A percentile compares a stretch with the other conserved stretches of the same genome.
These are phyloP conservation scores for Calameuta filiformis DNA, from an alignment of 2,888 invertebrate genomes.

Conservation along the genomic window DNA sequence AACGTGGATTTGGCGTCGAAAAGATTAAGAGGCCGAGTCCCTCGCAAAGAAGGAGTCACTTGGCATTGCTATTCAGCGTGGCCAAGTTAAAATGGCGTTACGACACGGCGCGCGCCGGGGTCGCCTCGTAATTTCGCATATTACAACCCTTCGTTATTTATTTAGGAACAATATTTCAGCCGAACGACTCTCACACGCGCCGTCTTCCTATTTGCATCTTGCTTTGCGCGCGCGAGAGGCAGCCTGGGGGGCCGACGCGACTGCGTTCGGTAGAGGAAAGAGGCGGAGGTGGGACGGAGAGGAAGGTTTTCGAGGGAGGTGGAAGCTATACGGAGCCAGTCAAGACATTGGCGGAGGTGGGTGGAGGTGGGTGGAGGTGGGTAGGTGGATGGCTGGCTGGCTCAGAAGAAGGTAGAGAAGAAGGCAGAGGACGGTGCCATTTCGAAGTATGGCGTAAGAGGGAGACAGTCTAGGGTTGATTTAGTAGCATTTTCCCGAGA, in stretches of 20 bases:
- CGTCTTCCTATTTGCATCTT: conserved; percentile 42
- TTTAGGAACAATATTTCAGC: conserved; percentile 56
- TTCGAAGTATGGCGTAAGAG: conserved; percentile 30
- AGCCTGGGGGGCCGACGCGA: background rate
- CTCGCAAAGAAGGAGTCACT: conserved; percentile 32
- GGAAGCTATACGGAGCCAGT: conserved; percentile 3
- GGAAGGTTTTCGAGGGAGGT: conserved; percentile 16
- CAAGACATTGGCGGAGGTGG: background rate
- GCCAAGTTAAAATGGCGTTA: conserved; percentile 50
- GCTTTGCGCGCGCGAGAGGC: conserved; percentile 20
- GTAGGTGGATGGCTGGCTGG: conserved; percentile 16
- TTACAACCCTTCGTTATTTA: conserved; percentile 59
- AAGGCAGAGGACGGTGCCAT: background rate
- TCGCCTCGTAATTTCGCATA: conserved; percentile 53
- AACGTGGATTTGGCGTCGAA: no score
- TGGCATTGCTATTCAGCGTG: conserved; percentile 35
- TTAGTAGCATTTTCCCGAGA: conserved; percentile 57
- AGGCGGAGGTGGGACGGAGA: background rate
- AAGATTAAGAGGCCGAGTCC: conserved; percentile 12
- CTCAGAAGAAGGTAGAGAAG: conserved; percentile 8
- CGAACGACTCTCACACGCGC: conserved; percentile 46
- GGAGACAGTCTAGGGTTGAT: conserved; percentile 50
- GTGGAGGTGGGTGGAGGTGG: background rate
- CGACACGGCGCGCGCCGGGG: conserved; percentile 30
- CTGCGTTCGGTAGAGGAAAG: background rate